Base-by-base conservation (phyloP, 2,888 invertebrate species). In the Caenorhabditis angaria region DNA sequence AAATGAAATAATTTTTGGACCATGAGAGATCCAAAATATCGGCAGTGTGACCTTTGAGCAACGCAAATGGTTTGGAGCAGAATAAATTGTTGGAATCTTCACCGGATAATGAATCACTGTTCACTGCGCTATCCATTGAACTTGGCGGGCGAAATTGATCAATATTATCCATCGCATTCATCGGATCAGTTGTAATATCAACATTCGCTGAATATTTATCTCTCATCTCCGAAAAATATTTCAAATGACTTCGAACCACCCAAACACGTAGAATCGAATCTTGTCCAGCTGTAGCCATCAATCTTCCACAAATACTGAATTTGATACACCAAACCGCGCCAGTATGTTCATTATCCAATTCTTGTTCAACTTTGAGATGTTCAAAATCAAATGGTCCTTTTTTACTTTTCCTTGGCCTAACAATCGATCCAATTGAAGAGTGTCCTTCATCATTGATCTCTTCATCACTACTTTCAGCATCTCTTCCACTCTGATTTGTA, bases 241-340 rank as follows among this genome's bases (percentile, higher is more conserved):
- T 91, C 88, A 92, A 93, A 5, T 95, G 94, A 88, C 94, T 94
- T 77, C 93, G 91, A 0, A 96, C 90, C 62, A 97, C 94, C 97
- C 97, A 99, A 77, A 99, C 93, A 54, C 97, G 91, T 68, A 99
- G 90, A 76, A 95, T 92, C 82, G 93, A 92, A 90, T 99, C 97
- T 90, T 97, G 96, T 0, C 97, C 97, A 63, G 97, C 97, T 0
- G 97, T 97, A 28, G 97, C 97, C 84, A 99, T 89, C 73, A 99
- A 90, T 18, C 95, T 70, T n/a, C 82, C 82, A 90, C 97, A 97
- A 65, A 93, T 93, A 65, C 95, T 96, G 89, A 97, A 97, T 89
- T 95, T 95, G 93, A 97, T 95, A 87, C 95, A 95, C 97, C 97
- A 99, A 82, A 99, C 94, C 1, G 97, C 95, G 55, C 90, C 90